Evolutionary conservation across 2,888 invertebrate genomes (phyloP), one percentile per base, ranked within the genome.

Genomic region (Caenorhabditis uteleia): DNA sequence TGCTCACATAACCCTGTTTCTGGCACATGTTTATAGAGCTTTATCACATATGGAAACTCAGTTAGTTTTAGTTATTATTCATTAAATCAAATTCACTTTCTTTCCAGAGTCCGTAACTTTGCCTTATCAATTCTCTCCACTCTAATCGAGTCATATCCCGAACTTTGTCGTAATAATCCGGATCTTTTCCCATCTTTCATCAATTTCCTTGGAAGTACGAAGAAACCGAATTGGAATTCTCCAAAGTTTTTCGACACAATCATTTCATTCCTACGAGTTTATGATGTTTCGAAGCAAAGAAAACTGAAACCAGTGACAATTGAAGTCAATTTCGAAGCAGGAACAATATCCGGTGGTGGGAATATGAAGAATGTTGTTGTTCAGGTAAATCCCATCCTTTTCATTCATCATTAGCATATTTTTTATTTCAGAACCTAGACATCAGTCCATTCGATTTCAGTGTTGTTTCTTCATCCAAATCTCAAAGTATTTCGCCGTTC

Each of bases 1-100:
- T 8, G 70, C 77, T 7, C 76, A 78, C 54, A 76, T 77, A 36
- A 66, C 67, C 1, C 60, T 78, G 7, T 70, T 78, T 39, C 36
- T 74, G 36, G 71, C 74, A 8, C 77, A 77, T 47, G 59, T 75
- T 8, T 68, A 75, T 12, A 49, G 71, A 18, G 72, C 68, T 7
- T 23, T 72, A 4, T 64, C 72, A 8, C 60, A 72, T 53, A 72
- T 72, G 46, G 66, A 68, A 25, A 14, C 67, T 0, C 53, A 59
- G 71, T 71, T 8, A 45, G 54, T 44, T 46, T 23, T 25, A 12
- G 14, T 23, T 20, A n/a, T n/a, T 21, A 6, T 23, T 47, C 34
- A n/a, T 6, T n/a, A 21, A 34, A 5, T 18, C 7, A 23, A n/a
- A n/a, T n/a, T n/a, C n/a, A n/a, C n/a, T n/a, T n/a, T n/a, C 29